Evolutionary conservation across 2,888 invertebrate species (phyloP).

Genomic region (Eilema caniola): DNA sequence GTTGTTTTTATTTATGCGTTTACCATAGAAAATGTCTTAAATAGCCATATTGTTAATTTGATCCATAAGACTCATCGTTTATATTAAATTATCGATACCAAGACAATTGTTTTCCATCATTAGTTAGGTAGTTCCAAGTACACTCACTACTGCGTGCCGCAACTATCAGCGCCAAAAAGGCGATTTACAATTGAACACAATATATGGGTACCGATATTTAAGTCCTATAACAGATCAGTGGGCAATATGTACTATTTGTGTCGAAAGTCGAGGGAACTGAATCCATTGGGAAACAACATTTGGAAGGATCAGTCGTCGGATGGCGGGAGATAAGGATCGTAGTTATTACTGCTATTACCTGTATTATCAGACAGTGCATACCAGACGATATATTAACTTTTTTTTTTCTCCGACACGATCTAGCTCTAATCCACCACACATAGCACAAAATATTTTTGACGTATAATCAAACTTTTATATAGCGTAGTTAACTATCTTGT

Average conservation of each 20-base stretch:
- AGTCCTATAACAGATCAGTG: too few species aligned
- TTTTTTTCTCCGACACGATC: conserved; percentile 13
- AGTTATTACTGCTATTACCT: conserved; percentile 8
- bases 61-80: too few species aligned
- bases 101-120: too few species aligned
- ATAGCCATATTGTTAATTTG: too few species aligned
- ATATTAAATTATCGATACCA: too few species aligned
- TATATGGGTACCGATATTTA: too few species aligned
- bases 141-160: too few species aligned
- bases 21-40: too few species aligned
- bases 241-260: not conserved
- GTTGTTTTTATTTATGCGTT: too few species aligned
- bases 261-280: conserved; percentile 24
- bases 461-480: not conserved
- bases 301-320: conserved; percentile 29
- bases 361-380: conserved; percentile 12
- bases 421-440: not conserved
- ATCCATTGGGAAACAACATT: conserved; percentile 35
- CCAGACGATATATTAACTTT: conserved; percentile 24
- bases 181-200: too few species aligned
- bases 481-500: not conserved
- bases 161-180: too few species aligned
- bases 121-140: too few species aligned
- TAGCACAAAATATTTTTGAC: not conserved
- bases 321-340: conserved; percentile 28